A percentile compares a stretch with the other conserved stretches of the same genome.
phyloP scores from a whole-genome alignment of 1,140 invertebrate species.

The Apis laboriosa region DNA sequence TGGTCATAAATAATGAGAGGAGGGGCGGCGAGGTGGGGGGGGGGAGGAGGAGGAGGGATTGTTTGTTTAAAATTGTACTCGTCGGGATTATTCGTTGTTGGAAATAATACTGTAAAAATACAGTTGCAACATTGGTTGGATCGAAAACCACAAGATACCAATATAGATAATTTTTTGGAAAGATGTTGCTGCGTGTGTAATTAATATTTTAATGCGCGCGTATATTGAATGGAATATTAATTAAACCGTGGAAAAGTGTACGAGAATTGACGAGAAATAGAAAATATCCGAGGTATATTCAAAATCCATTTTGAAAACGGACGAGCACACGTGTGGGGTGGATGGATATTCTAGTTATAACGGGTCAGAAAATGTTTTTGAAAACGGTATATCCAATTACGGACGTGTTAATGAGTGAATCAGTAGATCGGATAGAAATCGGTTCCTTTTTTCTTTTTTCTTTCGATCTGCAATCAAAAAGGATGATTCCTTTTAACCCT shows the following conservation, averaged over 20 bases:
- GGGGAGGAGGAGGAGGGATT: neutral
- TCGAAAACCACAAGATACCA: neutral
- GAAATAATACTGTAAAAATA: slow-evolving; percentile 32
- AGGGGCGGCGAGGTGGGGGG: neutral
- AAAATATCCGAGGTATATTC: too few species aligned
- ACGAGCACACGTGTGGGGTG: too few species aligned
- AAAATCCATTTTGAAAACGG: too few species aligned
- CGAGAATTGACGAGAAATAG: too few species aligned
- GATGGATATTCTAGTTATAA: slow-evolving; percentile 5
- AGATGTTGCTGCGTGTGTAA: too few species aligned
- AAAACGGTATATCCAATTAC: slow-evolving; percentile 47
- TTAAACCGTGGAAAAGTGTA: too few species aligned
- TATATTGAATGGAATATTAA: too few species aligned
- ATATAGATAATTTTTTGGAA: neutral
- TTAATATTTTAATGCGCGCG: too few species aligned
- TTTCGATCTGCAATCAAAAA: slow-evolving; percentile 42
- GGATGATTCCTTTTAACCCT: neutral
- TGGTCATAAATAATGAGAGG: slow-evolving; percentile 46
- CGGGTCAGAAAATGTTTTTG: slow-evolving; percentile 8
- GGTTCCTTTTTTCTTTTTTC: neutral
- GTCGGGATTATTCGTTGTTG: slow-evolving; percentile 34
- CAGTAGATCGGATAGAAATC: too few species aligned
- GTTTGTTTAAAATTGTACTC: slow-evolving; percentile 46
- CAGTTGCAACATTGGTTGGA: neutral
- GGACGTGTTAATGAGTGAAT: slow-evolving; percentile 36